phyloP scores from a whole-genome alignment of 2,888 invertebrate species.

The Caenorhabditis sp. region DNA sequence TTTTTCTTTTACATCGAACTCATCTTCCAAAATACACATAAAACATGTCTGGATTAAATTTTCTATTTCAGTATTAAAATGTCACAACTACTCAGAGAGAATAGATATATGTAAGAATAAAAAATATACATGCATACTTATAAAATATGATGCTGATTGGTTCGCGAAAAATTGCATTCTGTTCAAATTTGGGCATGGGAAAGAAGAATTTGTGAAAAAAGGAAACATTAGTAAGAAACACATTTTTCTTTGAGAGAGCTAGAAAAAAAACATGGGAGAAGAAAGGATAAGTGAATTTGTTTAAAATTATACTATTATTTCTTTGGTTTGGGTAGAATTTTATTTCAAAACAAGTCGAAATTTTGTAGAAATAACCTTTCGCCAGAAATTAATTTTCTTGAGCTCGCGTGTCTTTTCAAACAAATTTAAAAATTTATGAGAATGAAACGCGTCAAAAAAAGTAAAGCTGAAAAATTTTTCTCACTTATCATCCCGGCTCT shows the following conservation, averaged over 20 bases:
- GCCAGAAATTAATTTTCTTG: neutral
- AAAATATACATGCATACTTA: slow-evolving; percentile 16
- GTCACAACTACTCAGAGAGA: slow-evolving; percentile 18
- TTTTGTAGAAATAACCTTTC: too few species aligned
- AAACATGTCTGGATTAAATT: neutral
- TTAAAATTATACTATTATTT: neutral
- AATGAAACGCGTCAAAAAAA: slow-evolving; percentile 1
- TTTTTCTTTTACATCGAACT: neutral
- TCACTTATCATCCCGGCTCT: too few species aligned
- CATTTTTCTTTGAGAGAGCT: neutral
- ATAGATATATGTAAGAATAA: slow-evolving; percentile 21
- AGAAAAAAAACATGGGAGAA: neutral
- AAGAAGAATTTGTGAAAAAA: neutral
- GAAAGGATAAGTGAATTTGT: neutral
- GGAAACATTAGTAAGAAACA: neutral
- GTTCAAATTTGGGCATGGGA: slow-evolving; percentile 18
- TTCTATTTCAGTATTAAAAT: slow-evolving; percentile 2
- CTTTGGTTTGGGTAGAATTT: too few species aligned
- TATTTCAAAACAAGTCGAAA: too few species aligned
- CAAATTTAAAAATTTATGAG: slow-evolving; percentile 30
- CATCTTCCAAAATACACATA: slow-evolving; percentile 10
- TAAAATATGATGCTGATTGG: slow-evolving; percentile 15
- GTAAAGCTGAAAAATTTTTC: slow-evolving; percentile 12
- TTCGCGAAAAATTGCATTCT: slow-evolving; percentile 35
- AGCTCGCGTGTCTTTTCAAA: slow-evolving; percentile 30